Conservation (phyloP, 2,888 invertebrate species). For the Branchinecta sandiegonensis region DNA sequence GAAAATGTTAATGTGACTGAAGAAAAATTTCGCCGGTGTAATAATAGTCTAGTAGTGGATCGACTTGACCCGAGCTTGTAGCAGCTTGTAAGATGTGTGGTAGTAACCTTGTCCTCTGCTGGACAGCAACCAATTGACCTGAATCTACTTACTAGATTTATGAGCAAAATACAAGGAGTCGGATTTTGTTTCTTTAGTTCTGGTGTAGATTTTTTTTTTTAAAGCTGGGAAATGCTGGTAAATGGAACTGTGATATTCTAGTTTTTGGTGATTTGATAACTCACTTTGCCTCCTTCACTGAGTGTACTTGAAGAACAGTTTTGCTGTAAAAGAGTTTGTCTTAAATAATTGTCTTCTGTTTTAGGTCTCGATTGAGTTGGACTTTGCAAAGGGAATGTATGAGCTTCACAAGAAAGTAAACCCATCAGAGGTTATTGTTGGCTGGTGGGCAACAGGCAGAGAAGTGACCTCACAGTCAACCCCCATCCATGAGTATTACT, state of each 20-base stretch:
- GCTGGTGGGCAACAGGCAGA: slow-evolving; percentile 97
- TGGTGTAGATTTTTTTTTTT: too few relatives aligned
- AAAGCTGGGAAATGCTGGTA: too few relatives aligned
- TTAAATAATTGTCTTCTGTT: slow-evolving; percentile 23
- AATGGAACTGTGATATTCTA: too few relatives aligned
- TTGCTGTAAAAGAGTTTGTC: slow-evolving; percentile 20
- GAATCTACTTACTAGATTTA: too few relatives aligned
- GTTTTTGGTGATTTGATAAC: too few relatives aligned
- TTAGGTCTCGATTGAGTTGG: slow-evolving; percentile 92
- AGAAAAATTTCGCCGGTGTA: slow-evolving; percentile 28
- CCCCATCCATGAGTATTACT: slow-evolving; percentile 93
- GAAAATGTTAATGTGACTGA: slow-evolving; percentile 35
- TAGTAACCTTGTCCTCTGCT: too few relatives aligned
- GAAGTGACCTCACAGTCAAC: slow-evolving; percentile 95
- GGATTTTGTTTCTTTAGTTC: too few relatives aligned
- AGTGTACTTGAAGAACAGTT: not conserved
- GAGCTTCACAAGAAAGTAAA: slow-evolving; percentile 87
- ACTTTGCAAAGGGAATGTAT: slow-evolving; percentile 88
- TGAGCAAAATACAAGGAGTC: too few relatives aligned
- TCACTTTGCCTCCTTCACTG: too few relatives aligned
- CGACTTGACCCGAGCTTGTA: slow-evolving; percentile 35
- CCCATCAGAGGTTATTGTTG: slow-evolving; percentile 81
- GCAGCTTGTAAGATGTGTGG: too few relatives aligned
- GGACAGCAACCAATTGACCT: too few relatives aligned
- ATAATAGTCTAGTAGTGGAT: slow-evolving; percentile 31